These are phyloP conservation scores for Epistrophella euchroma DNA, from an alignment of 2,888 invertebrate genomes.

Conservation along the genomic window DNA sequence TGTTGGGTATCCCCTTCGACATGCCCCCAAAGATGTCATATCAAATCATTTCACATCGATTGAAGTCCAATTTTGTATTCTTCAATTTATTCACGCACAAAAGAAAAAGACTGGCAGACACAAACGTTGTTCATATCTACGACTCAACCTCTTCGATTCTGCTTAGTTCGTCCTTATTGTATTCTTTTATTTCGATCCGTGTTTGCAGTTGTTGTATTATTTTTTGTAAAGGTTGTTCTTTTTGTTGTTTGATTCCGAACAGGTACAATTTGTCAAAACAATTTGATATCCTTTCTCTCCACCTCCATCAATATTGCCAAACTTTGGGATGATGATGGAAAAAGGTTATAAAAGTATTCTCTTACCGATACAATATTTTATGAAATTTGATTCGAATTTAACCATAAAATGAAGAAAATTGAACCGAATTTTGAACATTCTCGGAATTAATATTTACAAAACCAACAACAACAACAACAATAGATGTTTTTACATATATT, in stretches of 20 bases:
- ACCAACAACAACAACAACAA: constrained; percentile 24
- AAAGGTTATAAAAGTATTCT: constrained; percentile 60
- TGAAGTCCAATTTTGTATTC: constrained; percentile 53
- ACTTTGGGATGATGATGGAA: neutral
- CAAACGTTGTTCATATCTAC: neutral
- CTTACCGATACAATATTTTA: constrained; percentile 59
- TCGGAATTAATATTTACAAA: constrained; percentile 13
- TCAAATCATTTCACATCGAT: constrained; percentile 66
- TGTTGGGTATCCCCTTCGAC: constrained; percentile 3
- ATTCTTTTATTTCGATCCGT: constrained; percentile 48
- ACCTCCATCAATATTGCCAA: neutral
- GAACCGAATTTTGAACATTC: constrained; percentile 41
- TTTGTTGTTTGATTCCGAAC: constrained; percentile 65
- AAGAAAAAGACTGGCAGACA: constrained; percentile 37
- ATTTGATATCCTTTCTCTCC: constrained; percentile 54
- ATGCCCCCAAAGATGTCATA: constrained; percentile 50
- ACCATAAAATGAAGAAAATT: constrained; percentile 33
- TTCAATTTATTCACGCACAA: constrained; percentile 49
- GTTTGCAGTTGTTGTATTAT: constrained; percentile 22
- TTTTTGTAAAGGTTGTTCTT: constrained; percentile 18
- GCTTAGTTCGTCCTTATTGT: constrained; percentile 59
- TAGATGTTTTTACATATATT: constrained; percentile 16
- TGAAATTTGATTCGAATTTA: constrained; percentile 70
- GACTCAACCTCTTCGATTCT: neutral
- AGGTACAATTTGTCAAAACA: constrained; percentile 75